These are phyloP conservation scores for Acrocephalus scirpaceus DNA, from an alignment of 2,797 vertebrate species.

Conservation along the genomic window DNA sequence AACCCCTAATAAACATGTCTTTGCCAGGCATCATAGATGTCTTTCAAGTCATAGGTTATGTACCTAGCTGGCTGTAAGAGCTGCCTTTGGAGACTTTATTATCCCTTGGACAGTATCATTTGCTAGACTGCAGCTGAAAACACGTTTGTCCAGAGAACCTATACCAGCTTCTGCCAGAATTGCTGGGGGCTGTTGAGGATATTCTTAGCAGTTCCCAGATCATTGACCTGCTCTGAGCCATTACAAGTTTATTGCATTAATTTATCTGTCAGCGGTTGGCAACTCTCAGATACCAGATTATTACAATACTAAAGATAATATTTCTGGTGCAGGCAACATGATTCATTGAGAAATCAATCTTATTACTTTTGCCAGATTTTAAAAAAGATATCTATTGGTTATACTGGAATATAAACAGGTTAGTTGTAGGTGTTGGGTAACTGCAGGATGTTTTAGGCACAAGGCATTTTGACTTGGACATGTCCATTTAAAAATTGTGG, in stretches of 20 bases:
- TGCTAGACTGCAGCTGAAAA: background rate
- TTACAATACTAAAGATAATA: conserved; percentile 1
- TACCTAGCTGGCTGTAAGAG: background rate
- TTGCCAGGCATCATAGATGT: background rate
- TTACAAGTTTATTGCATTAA: background rate
- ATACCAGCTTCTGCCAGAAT: background rate
- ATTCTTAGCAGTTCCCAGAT: background rate
- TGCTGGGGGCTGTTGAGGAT: rapidly evolving
- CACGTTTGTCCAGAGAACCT: background rate
- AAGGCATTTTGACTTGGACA: background rate
- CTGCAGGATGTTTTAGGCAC: background rate
- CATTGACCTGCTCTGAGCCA: background rate
- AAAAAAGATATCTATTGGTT: background rate
- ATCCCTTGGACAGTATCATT: background rate
- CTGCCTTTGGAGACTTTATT: background rate
- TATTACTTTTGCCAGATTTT: background rate
- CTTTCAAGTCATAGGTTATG: background rate
- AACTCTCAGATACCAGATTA: background rate
- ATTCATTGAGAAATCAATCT: background rate
- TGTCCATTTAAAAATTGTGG: background rate
- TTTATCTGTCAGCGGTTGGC: background rate
- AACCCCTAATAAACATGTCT: background rate
- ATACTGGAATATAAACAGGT: background rate
- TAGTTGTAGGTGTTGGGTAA: background rate
- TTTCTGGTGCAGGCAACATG: background rate